These are phyloP conservation scores for Campoplex capitator DNA, from an alignment of 2,888 invertebrate species.

Conservation along the genomic window DNA sequence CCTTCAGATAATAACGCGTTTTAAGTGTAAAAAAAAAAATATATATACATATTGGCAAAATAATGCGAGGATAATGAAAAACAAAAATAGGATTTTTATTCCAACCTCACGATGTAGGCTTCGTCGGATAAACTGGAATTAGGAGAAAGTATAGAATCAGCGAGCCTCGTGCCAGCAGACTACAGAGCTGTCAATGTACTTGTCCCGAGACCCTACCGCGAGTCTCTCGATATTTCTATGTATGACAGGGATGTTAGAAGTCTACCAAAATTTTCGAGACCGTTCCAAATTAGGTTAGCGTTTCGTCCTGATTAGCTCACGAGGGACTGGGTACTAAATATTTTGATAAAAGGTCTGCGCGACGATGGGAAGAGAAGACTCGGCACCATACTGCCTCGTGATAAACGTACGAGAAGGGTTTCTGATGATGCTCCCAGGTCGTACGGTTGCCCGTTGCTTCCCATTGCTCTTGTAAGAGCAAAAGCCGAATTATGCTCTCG, in stretches of 20 bases:
- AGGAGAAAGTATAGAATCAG: no score
- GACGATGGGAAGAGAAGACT: conserved; percentile 22
- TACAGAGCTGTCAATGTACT: no score
- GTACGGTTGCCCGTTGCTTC: not conserved
- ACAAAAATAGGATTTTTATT: no score
- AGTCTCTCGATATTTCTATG: no score
- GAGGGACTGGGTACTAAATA: conserved; percentile 73
- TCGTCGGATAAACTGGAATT: no score
- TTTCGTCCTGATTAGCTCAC: conserved; percentile 74
- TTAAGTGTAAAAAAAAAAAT: not conserved
- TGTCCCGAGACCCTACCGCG: no score
- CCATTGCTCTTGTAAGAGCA: conserved; percentile 23
- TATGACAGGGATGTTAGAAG: not conserved
- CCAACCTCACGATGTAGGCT: no score
- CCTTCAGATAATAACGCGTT: not conserved
- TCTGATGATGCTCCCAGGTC: conserved; percentile 44
- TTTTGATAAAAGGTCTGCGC: conserved; percentile 75
- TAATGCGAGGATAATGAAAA: no score
- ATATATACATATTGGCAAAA: no score
- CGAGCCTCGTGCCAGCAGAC: no score
- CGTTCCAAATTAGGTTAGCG: conserved; percentile 46
- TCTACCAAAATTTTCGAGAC: not conserved
- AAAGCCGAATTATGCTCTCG: conserved; percentile 53
- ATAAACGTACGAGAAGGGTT: conserved; percentile 74
- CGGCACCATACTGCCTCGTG: conserved; percentile 71